A percentile compares a stretch with the other conserved stretches of the same genome.
Evolutionary conservation across 2,797 vertebrate species (phyloP).

Genomic region (Sarcoramphus papa): DNA sequence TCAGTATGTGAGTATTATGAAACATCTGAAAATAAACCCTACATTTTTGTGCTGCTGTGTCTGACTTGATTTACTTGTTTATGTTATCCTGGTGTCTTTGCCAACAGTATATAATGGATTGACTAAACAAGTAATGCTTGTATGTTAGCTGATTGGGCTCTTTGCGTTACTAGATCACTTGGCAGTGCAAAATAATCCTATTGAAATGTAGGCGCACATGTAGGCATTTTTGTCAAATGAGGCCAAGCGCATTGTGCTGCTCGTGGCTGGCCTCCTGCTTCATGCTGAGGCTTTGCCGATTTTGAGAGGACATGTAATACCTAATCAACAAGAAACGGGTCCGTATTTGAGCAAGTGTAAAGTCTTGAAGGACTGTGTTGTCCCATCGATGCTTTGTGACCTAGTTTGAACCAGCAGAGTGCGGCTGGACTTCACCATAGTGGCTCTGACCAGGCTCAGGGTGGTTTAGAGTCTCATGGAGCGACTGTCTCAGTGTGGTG

Average conservation of each 20-base stretch:
- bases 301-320: too few relatives aligned
- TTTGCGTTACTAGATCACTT: not conserved
- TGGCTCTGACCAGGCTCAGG: not conserved
- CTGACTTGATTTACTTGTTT: not conserved
- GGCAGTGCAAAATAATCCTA: too few relatives aligned
- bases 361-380: not conserved
- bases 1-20: not conserved
- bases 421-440: fast-evolving
- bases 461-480: too few relatives aligned
- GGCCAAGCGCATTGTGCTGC: not conserved
- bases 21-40: conserved; percentile 21
- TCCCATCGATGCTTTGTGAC: not conserved
- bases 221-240: not conserved
- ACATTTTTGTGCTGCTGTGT: not conserved
- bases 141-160: not conserved
- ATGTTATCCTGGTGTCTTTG: not conserved
- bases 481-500: too few relatives aligned
- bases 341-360: fast-evolving
- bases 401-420: too few relatives aligned
- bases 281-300: not conserved
- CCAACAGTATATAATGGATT: not conserved
- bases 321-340: too few relatives aligned
- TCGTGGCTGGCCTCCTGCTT: fast-evolving
- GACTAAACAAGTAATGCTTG: not conserved
- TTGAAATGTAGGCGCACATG: fast-evolving